Evolutionary conservation across 2,113 vertebrate species (phyloP).

Genomic region (Hassar affinis): DNA sequence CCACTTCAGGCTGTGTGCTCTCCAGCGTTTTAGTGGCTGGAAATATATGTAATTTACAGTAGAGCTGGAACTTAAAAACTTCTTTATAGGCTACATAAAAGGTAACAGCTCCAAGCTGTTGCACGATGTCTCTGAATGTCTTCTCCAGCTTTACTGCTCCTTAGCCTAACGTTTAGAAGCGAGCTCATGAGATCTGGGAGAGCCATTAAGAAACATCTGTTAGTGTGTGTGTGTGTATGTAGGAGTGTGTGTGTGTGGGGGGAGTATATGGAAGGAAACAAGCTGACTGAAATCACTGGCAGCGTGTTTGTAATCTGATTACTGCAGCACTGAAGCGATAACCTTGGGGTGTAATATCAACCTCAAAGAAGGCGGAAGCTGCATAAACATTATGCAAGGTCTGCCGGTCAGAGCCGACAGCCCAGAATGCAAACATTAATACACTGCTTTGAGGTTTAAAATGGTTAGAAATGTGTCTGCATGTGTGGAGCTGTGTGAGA

Average conservation of each 20-base stretch:
- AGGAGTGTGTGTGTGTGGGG: not conserved
- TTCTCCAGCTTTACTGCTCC: slow-evolving; percentile 27
- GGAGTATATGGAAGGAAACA: slow-evolving; percentile 24
- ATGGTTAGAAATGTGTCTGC: too few relatives aligned
- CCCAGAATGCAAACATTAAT: slow-evolving; percentile 26
- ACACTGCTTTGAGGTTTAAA: not conserved
- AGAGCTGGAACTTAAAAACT: slow-evolving; percentile 25
- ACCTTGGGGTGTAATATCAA: slow-evolving; percentile 9
- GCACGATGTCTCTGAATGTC: slow-evolving; percentile 14
- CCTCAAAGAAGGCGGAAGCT: slow-evolving; percentile 10
- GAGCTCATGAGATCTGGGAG: slow-evolving; percentile 39
- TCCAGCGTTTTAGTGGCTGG: slow-evolving; percentile 20
- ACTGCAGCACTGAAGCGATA: slow-evolving; percentile 13
- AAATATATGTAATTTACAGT: slow-evolving; percentile 37
- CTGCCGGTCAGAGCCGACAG: not conserved
- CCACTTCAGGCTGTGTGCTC: not conserved
- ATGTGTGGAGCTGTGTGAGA: slow-evolving; percentile 11
- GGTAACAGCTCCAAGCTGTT: slow-evolving; percentile 38
- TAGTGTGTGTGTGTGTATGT: slow-evolving; percentile 10
- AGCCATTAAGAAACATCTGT: slow-evolving; percentile 53
- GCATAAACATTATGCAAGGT: slow-evolving; percentile 4
- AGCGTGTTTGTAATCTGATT: slow-evolving; percentile 36
- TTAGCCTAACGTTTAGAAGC: slow-evolving; percentile 32
- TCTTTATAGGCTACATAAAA: slow-evolving; percentile 36
- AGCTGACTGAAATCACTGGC: slow-evolving; percentile 14